Evolutionary conservation across 2,113 vertebrate species (phyloP).

Genomic region (Oxyruncus cristatus): DNA sequence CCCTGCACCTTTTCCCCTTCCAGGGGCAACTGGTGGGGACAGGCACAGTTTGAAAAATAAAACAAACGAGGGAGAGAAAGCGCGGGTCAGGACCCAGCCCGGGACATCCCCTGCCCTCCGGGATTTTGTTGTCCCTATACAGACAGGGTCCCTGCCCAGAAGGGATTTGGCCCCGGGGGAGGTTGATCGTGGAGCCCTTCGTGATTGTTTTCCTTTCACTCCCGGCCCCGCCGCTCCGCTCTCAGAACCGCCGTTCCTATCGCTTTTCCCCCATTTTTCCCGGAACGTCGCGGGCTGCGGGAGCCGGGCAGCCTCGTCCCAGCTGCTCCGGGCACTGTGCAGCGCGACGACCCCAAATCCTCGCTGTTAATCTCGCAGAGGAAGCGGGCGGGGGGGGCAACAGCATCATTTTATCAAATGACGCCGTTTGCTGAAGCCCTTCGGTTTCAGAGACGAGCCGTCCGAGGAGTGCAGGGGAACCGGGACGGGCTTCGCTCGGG

Average conservation of each 20-base stretch:
- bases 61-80: not conserved
- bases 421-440: not conserved
- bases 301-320: not conserved
- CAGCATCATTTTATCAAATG: not conserved
- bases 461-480: not conserved
- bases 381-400: too few relatives aligned
- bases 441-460: not conserved
- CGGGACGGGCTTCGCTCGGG: not conserved
- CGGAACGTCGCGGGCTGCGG: not conserved
- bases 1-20: not conserved
- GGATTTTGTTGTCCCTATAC: not conserved
- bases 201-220: not conserved
- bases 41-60: not conserved
- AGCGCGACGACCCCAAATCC: not conserved
- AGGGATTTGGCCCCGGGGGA: not conserved
- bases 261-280: not conserved
- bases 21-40: not conserved
- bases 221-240: too few relatives aligned
- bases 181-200: rapidly evolving
- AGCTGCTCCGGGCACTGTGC: not conserved
- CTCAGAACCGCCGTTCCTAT: not conserved
- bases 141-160: rapidly evolving
- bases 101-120: not conserved
- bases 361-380: not conserved
- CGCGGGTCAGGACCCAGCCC: rapidly evolving